Evolutionary conservation across 2,888 invertebrate species (phyloP).

Genomic region (Macrophya alboannulata): DNA sequence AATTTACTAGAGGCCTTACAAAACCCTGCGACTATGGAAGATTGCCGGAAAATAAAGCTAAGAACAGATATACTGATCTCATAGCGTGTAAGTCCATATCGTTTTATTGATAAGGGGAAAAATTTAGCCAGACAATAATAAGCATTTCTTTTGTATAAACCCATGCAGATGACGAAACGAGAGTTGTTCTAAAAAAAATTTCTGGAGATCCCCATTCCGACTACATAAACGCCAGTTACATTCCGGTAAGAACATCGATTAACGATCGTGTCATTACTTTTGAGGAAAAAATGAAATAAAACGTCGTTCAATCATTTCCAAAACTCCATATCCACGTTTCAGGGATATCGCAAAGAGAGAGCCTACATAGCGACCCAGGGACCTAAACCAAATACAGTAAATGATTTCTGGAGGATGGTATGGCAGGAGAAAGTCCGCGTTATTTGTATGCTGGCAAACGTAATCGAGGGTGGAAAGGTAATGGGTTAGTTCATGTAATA

Average conservation of each 20-base stretch:
- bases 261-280: background rate
- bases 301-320: background rate
- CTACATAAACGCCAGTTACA: constrained; percentile 69
- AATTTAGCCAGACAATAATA: background rate
- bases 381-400: constrained; percentile 75
- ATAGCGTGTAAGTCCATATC: constrained; percentile 75
- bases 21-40: constrained; percentile 71
- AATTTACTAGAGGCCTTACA: constrained; percentile 71
- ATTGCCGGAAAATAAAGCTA: constrained; percentile 73
- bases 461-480: constrained; percentile 77
- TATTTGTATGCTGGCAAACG: constrained; percentile 81
- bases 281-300: background rate
- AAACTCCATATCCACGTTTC: constrained; percentile 48
- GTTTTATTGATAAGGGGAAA: background rate
- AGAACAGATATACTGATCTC: constrained; percentile 78
- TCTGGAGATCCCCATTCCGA: constrained; percentile 80
- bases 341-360: constrained; percentile 70
- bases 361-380: constrained; percentile 78
- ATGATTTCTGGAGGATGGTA: constrained; percentile 80
- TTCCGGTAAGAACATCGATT: constrained; percentile 75
- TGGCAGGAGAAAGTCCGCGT: constrained; percentile 81
- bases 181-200: constrained; percentile 18
- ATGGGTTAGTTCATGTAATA: background rate
- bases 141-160: background rate
- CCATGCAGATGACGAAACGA: constrained; percentile 7